Evolutionary conservation across 2,113 vertebrate species (phyloP).

Genomic region (Oreochromis tanganicae): DNA sequence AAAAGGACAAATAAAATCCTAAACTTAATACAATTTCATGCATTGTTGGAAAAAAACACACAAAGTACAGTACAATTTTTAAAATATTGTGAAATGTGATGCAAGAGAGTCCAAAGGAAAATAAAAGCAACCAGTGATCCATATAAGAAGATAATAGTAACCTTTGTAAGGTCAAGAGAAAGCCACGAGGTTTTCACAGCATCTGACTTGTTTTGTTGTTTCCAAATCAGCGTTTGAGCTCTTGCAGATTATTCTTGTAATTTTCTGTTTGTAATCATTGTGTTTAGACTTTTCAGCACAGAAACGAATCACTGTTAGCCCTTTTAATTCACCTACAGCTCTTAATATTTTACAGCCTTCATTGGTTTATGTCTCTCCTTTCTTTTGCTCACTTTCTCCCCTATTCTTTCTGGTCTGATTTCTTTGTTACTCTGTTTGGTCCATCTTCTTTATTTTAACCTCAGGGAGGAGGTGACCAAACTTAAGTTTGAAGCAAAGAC

Average conservation of each 20-base stretch:
- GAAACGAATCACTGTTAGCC: neutral
- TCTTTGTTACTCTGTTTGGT: neutral
- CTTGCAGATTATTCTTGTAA: neutral
- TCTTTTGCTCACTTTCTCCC: neutral
- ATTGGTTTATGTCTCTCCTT: neutral
- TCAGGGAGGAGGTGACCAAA: conserved; percentile 96
- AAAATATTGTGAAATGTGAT: neutral
- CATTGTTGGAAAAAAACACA: neutral
- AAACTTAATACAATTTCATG: fast-evolving
- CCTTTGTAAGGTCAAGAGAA: neutral
- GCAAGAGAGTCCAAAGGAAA: neutral
- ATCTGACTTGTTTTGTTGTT: neutral
- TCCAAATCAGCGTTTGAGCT: neutral
- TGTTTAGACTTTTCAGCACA: neutral
- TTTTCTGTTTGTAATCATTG: neutral
- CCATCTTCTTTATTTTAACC: neutral
- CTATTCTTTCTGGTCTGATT: neutral
- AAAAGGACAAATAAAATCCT: neutral
- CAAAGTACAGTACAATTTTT: neutral
- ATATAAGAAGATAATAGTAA: neutral
- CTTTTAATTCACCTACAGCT: neutral
- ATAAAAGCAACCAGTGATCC: neutral
- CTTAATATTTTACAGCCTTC: conserved; percentile 17
- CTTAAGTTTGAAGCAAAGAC: conserved; percentile 99
- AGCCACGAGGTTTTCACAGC: neutral